A percentile compares a stretch with the other conserved stretches of the same genome.
Conservation (phyloP, 2,888 invertebrate genomes). For the Lacanobia wlatinum region DNA sequence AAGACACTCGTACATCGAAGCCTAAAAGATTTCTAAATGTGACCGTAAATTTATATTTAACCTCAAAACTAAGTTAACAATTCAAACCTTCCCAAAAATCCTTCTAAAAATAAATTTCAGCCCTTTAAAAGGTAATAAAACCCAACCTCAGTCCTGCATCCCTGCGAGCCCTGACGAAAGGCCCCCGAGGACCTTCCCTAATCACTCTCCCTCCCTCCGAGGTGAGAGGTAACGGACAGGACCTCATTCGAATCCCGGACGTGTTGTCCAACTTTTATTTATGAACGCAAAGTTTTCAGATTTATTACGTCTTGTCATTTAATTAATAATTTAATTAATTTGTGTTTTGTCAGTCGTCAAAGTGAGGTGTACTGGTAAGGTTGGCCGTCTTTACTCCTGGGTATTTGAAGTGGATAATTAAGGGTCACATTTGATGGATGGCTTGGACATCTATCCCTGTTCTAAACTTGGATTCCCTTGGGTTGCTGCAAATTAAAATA, state of each 20-base stretch:
- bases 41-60: neutral
- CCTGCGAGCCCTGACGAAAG: slow-evolving; percentile 70
- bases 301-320: slow-evolving; percentile 59
- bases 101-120: slow-evolving; percentile 60
- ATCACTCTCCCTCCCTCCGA: slow-evolving; percentile 72
- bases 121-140: slow-evolving; percentile 63
- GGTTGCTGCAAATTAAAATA: slow-evolving; percentile 18
- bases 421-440: slow-evolving; percentile 53
- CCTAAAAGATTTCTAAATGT: neutral
- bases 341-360: slow-evolving; percentile 40
- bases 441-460: slow-evolving; percentile 40
- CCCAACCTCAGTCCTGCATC: slow-evolving; percentile 53
- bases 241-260: slow-evolving; percentile 66
- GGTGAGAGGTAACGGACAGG: slow-evolving; percentile 67
- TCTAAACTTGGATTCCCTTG: slow-evolving; percentile 28
- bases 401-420: slow-evolving; percentile 36
- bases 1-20: too few species aligned
- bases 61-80: neutral
- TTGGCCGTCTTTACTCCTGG: slow-evolving; percentile 29
- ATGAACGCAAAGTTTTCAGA: slow-evolving; percentile 55
- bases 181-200: slow-evolving; percentile 71
- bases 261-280: slow-evolving; percentile 65
- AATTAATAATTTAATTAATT: slow-evolving; percentile 53
- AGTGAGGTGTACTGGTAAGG: slow-evolving; percentile 10
- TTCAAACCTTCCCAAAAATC: slow-evolving; percentile 32